Base-by-base conservation (phyloP, 2,888 invertebrate species). In the Sesia apiformis region DNA sequence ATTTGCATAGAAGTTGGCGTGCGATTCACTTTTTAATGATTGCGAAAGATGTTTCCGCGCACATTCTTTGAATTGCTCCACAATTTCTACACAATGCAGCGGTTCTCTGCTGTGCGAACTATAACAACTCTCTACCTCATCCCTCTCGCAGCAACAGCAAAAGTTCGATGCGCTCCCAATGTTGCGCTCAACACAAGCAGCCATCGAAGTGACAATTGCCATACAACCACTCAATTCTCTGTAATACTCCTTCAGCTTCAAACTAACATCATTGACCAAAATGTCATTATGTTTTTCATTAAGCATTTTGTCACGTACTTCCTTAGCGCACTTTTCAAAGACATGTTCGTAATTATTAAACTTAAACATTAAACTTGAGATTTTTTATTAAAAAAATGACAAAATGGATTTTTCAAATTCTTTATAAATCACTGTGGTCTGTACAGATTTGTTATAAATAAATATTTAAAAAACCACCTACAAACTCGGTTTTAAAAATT, bases 101-200 rank as follows among this genome's bases (percentile, higher is more conserved):
- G 70, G 56, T 38, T 64, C 53, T 0, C 52, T 43, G 5, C 46
- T 50, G 43, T 64, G 52, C 0, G 53, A 40, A 3, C 52, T 5
- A 56, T 69, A 72, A 58, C 76, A 74, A 23, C 41, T 49, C 38
- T 61, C 56, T 7, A 74, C 39, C 3, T 60, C 64, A 0, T 40
- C n/a, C 1, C 58, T 58, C 51, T 62, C 58, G 0, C 52, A 52
- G 7, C 55, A 56, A 51, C 75, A 73, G 4, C 51, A 8, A 4
- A 40, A 41, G n/a, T 38, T 39, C 7, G 50, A 7, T 38, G 40
- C 54, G 4, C 23, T 50, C 5, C 40, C 23, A 5, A 58, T 49
- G 5, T 52, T 40, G 6, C 52, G n/a, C 7, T 51, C 23, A 4
- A 61, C 7, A 5, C 4, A 8, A 38, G 58, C 53, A 3, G 61